Evolutionary conservation across 2,888 invertebrate species (phyloP).

Genomic region (Hirudinaria manillensis): DNA sequence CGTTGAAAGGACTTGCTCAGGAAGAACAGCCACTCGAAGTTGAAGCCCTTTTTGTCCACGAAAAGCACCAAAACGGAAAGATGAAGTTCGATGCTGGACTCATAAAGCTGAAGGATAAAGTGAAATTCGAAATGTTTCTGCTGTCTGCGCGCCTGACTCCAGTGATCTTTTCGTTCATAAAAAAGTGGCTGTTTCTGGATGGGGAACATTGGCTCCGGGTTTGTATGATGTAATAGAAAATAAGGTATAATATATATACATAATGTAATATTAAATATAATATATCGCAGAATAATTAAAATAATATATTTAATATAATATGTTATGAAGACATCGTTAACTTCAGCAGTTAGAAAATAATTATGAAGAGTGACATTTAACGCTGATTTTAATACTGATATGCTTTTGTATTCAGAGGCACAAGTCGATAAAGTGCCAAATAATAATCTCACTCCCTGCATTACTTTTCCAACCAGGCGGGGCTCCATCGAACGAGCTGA

Average conservation of each 20-base stretch:
- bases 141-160: conserved; percentile 18
- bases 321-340: too few species aligned
- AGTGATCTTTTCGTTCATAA: background rate
- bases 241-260: background rate
- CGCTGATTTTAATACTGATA: too few species aligned
- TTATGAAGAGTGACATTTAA: too few species aligned
- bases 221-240: background rate
- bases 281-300: too few species aligned
- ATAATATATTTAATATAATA: too few species aligned
- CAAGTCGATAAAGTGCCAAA: too few species aligned
- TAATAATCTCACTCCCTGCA: too few species aligned
- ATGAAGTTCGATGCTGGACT: conserved; percentile 15
- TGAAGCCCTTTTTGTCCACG: conserved; percentile 20
- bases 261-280: background rate
- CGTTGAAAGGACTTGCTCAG: background rate
- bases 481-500: background rate
- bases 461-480: background rate
- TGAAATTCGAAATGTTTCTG: conserved; percentile 6
- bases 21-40: conserved; percentile 15
- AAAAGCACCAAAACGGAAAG: conserved; percentile 23
- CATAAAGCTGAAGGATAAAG: conserved; percentile 3
- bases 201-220: conserved; percentile 18
- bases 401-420: too few species aligned
- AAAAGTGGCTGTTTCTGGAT: conserved; percentile 21
- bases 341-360: too few species aligned